A percentile compares a stretch with the other conserved stretches of the same genome.
These are phyloP conservation scores for Phymanthus crucifer DNA, from an alignment of 92 coral and sea anemone genomes.

Conservation along the genomic window DNA sequence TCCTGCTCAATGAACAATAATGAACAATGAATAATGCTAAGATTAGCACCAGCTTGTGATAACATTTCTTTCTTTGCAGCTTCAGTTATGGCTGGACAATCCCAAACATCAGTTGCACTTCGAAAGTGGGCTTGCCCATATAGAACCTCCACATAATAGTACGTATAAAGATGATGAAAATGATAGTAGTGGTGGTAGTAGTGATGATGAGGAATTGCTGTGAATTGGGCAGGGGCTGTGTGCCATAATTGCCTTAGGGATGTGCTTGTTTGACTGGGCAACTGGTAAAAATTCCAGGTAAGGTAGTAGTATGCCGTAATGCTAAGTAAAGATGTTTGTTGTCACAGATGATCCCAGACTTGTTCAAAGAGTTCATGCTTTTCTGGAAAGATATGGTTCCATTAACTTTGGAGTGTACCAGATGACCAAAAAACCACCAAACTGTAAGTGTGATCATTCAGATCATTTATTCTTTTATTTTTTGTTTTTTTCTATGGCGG, in stretches of 20 bases:
- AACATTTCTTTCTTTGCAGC: constrained; percentile 43
- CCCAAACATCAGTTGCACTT: constrained; percentile 89
- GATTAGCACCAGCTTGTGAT: too few relatives aligned
- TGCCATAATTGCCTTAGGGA: too few relatives aligned
- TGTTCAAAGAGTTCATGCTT: constrained; percentile 89
- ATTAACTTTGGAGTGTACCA: constrained; percentile 98
- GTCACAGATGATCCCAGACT: constrained; percentile 84
- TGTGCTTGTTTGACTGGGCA: too few relatives aligned
- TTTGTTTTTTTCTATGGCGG: not conserved
- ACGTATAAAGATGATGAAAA: constrained; percentile 5
- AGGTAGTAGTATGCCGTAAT: not conserved
- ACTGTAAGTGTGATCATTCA: constrained; percentile 60
- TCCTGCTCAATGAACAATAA: too few relatives aligned
- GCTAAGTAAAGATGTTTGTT: not conserved
- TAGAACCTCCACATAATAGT: constrained; percentile 97
- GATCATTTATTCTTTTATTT: not conserved
- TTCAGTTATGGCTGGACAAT: constrained; percentile 92
- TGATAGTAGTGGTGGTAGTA: not conserved
- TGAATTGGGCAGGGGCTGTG: not conserved
- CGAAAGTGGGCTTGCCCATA: constrained; percentile 71
- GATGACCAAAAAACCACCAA: constrained; percentile 67
- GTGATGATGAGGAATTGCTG: not conserved
- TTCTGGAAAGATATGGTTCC: constrained; percentile 94
- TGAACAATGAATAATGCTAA: too few relatives aligned
- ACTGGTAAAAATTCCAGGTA: too few relatives aligned